Base-by-base conservation (phyloP, 2,113 vertebrate genomes). In the Ceyx melanurus region DNA sequence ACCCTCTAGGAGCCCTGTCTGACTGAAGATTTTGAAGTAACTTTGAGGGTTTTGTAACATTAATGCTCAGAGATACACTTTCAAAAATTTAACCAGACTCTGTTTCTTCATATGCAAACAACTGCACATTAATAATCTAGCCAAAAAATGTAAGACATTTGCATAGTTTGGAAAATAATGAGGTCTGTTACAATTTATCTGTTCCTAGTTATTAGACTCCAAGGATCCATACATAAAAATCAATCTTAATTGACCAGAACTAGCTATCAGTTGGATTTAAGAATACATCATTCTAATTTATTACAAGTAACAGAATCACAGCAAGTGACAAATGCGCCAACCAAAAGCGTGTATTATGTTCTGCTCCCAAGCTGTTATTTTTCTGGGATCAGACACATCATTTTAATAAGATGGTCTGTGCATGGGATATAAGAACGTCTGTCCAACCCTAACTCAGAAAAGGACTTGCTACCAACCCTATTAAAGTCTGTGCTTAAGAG, bases 261-360 rank as follows among this genome's bases (percentile, higher is more conserved):
- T 53, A 70, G 37, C 53, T 61, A 78, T 67, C 60, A 67, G 40
- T 18, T 74, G 42, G 71, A 80, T 73, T 67, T 85, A 29, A 46
- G 65, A 88, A 93, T 60, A 68, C 13, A 88, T 93, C 60, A 74
- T 70, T 90, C 42, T 84, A 75, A 84, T 88, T 79, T 86, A 82
- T 51, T 65, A n/a, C 61, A 50, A 74, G 66, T 28, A 67, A 54
- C 48, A 86, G 46, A 57, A 50, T 50, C 45, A 22, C 17, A 68
- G 58, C 73, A 88, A 77, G 66, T 65, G 65, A 92, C 72, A 82
- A 94, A 96, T 33, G 58, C 16, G 33, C 56, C 1, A 3, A 45
- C 31, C 51, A 57, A 50, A 58, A 65, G 40, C 53, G 89, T 3
- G 3, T 40, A 22, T 6, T 45, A 82, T 4, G 15, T 48, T 45